A percentile compares a stretch with the other conserved stretches of the same genome.
These are phyloP conservation scores for Lineus longissimus DNA, from an alignment of 1,140 invertebrate species.

Conservation along the genomic window DNA sequence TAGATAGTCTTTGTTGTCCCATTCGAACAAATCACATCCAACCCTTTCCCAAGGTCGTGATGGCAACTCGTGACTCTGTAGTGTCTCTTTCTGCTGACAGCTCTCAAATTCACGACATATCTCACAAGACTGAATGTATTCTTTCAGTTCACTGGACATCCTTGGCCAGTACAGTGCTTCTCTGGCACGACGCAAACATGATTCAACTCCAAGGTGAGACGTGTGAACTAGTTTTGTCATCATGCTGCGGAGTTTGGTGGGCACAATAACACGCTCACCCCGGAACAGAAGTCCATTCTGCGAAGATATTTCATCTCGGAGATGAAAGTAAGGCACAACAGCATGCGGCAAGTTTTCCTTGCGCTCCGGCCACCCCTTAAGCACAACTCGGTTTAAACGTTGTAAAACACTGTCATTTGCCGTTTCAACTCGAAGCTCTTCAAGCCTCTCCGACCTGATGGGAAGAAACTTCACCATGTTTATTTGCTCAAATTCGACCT, in stretches of 20 bases:
- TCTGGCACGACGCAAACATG: constrained; percentile 8
- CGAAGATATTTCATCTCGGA: constrained; percentile 2
- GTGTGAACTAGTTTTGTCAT: constrained; percentile 15
- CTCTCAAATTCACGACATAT: constrained; percentile 17
- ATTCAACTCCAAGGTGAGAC: constrained; percentile 14
- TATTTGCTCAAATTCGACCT: too few species aligned
- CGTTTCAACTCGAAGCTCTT: not conserved
- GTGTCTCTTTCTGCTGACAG: constrained; percentile 14
- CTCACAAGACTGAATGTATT: constrained; percentile 4
- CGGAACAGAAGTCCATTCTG: constrained; percentile 18
- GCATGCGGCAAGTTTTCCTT: not conserved
- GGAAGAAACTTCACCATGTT: not conserved
- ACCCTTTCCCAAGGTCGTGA: constrained; percentile 13
- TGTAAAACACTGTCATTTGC: not conserved
- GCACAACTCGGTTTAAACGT: not conserved
- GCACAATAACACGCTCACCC: constrained; percentile 14
- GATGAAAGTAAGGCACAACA: not conserved
- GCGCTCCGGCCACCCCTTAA: not conserved
- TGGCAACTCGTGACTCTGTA: constrained; percentile 14
- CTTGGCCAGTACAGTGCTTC: constrained; percentile 16
- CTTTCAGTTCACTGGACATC: constrained; percentile 12
- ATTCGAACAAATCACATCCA: constrained; percentile 22
- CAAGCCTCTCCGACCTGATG: not conserved
- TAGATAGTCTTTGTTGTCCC: constrained; percentile 21
- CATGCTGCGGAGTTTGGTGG: constrained; percentile 5